Conservation (phyloP, 2,888 invertebrate species). For the Lydus trimaculatus region DNA sequence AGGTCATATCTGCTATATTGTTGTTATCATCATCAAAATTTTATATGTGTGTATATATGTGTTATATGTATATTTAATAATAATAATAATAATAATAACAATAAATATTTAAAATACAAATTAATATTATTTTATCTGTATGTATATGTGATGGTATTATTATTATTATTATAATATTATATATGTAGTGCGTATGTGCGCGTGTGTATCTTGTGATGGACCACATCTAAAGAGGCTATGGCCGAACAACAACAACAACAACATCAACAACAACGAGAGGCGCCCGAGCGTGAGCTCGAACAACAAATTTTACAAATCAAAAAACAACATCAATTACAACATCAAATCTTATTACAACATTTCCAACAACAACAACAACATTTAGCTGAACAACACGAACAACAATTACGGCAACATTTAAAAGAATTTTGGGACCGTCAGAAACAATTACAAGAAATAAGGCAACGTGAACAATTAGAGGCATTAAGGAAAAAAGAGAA, state of each 20-base stretch:
- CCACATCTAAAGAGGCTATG: constrained; percentile 49
- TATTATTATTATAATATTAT: constrained; percentile 7
- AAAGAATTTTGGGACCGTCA: constrained; percentile 94
- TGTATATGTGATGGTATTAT: constrained; percentile 26
- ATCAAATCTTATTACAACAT: constrained; percentile 88
- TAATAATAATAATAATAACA: not conserved
- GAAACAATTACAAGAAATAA: constrained; percentile 76
- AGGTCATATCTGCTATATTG: not conserved
- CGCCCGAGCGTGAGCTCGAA: constrained; percentile 61
- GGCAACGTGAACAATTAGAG: constrained; percentile 84
- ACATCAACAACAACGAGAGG: constrained; percentile 54
- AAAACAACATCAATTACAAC: constrained; percentile 92
- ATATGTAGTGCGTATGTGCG: constrained; percentile 28
- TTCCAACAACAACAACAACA: constrained; percentile 93
- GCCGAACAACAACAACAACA: constrained; percentile 54
- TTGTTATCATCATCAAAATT: not conserved
- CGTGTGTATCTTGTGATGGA: constrained; percentile 41
- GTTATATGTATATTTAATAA: not conserved
- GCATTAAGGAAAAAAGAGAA: constrained; percentile 92
- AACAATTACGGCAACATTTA: constrained; percentile 86
- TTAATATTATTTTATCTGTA: not conserved
- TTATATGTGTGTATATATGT: not conserved
- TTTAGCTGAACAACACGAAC: constrained; percentile 88
- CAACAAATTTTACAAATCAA: constrained; percentile 77
- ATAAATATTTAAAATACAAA: not conserved